Conservation (phyloP, 2,888 invertebrate genomes). For the Hypselothyrea guttata region DNA sequence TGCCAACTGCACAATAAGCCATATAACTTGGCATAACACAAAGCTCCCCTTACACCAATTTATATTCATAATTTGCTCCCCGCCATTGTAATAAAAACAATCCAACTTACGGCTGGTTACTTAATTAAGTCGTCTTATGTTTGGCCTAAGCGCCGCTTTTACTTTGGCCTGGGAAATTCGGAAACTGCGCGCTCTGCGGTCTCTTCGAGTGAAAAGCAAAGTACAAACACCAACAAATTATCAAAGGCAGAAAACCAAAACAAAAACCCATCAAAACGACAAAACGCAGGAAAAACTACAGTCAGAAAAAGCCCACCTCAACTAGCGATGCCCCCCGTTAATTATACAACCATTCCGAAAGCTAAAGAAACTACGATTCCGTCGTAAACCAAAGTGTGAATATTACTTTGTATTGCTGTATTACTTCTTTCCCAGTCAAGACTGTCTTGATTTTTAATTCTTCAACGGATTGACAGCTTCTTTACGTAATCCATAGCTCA, state of each 20-base stretch:
- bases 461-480: no score
- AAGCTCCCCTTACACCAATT: no score
- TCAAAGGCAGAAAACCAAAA: slow-evolving; percentile 37
- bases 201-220: slow-evolving; percentile 53
- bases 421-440: no score
- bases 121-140: slow-evolving; percentile 50
- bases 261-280: slow-evolving; percentile 13
- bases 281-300: slow-evolving; percentile 3
- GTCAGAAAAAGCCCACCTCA: no score
- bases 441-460: no score
- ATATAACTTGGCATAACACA: slow-evolving; percentile 10
- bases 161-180: slow-evolving; percentile 61
- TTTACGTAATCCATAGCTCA: no score
- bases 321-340: no score
- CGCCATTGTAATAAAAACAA: slow-evolving; percentile 6
- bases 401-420: background rate
- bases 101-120: slow-evolving; percentile 31
- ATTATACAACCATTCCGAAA: no score
- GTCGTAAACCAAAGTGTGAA: background rate
- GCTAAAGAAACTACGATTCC: slow-evolving; percentile 12
- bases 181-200: slow-evolving; percentile 38
- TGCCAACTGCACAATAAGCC: slow-evolving; percentile 25
- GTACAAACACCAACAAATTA: slow-evolving; percentile 56
- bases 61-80: no score
- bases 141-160: slow-evolving; percentile 55